Percentiles rank a stretch among this genome's conserved stretches.
Conservation (phyloP, 53 echinoderm and acorn worm species). For the Paelopatides confundens region DNA sequence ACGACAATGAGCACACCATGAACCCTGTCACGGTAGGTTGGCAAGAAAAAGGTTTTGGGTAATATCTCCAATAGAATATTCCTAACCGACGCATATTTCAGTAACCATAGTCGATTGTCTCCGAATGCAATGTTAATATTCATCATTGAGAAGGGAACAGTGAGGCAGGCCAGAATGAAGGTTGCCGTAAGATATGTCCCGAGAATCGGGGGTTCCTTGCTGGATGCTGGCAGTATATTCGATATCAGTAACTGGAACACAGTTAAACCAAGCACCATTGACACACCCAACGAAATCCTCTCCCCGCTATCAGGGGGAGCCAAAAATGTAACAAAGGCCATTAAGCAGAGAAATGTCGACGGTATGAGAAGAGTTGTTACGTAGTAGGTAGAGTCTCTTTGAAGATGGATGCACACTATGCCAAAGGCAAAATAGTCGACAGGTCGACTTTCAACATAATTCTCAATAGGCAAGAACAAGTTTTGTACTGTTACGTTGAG, state of each 20-base stretch:
- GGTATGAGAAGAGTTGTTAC: neutral
- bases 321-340: neutral
- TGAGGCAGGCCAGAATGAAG: neutral
- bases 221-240: neutral
- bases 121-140: neutral
- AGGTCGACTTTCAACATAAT: neutral
- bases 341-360: neutral
- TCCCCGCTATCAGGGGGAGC: conserved; percentile 3
- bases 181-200: neutral
- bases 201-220: neutral
- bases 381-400: neutral
- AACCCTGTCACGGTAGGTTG: neutral
- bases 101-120: neutral
- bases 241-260: neutral
- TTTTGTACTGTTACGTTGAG: neutral
- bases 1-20: neutral
- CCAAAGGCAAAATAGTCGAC: neutral
- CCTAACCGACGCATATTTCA: neutral
- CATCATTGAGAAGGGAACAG: conserved; percentile 7
- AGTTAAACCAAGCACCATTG: neutral
- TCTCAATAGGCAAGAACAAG: neutral
- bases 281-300: conserved; percentile 12
- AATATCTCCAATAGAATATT: neutral
- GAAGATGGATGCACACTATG: neutral
- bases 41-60: neutral